Base-by-base conservation (phyloP, 92 coral and sea anemone genomes). In the Bergia sp. region DNA sequence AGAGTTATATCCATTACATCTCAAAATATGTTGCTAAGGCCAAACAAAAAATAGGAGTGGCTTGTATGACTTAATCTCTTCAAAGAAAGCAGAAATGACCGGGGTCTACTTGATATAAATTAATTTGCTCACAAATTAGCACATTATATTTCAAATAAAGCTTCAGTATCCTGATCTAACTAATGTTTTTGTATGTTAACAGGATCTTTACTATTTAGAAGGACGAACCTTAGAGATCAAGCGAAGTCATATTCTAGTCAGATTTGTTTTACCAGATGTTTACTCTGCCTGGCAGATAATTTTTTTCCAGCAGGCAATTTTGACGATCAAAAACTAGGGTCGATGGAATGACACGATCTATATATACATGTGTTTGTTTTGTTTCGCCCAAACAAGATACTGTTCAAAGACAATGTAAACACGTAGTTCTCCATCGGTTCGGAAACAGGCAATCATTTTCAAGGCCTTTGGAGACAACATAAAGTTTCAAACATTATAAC, bases 171-270 rank as follows among this genome's bases (percentile, higher is more conserved):
- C 75, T 69, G 75, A 69, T 21, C 75, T 15, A 69, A 69, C 38
- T 69, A 37, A 69, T 69, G 75, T n/a, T 69, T 69, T 69, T 69
- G 23, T 5, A 69, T 69, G 75, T 69, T 69, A 37, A 69, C 37
- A 37, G 38, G 75, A 69, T 69, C 75, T 69, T 21, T 69, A 21
- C 37, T 0, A 69, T 69, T 16, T 69, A 36, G 37, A 69, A 69
- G 75, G 36, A 69, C 1, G 75, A 69, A 21, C 37, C 75, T 21
- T 69, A 69, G 75, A 69, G 75, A 69, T 69, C 75, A 69, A 69
- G 75, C 75, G 37, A 69, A 69, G 37, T 69, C 9, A 37, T 21
- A 69, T 69, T 69, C 75, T 69, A 69, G 75, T 69, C 75, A 69
- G 23, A 69, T 69, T 69, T 37, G 37, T 37, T 7, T 69, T 69